Evolutionary conservation across 2,797 vertebrate genomes (phyloP).

Genomic region (Brachymystax lenok): DNA sequence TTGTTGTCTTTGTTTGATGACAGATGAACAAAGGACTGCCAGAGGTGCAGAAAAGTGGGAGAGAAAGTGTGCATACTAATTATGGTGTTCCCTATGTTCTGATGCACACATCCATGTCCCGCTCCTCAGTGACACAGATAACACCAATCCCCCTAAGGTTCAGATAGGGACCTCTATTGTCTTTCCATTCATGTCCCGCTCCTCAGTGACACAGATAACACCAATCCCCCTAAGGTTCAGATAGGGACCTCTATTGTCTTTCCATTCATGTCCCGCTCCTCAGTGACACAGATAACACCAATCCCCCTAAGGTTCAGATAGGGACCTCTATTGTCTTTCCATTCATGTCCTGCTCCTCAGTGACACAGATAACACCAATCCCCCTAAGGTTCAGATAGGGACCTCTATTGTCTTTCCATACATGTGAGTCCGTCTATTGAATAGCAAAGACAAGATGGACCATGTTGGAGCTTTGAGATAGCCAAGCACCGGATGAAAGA

Average conservation of each 20-base stretch:
- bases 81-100: neutral
- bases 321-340: neutral
- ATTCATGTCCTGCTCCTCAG: neutral
- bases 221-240: neutral
- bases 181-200: neutral
- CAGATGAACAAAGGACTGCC: neutral
- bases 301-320: neutral
- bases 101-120: neutral
- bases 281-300: neutral
- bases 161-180: conserved; percentile 2
- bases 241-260: neutral
- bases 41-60: conserved; percentile 6
- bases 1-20: neutral
- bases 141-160: neutral
- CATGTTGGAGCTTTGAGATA: neutral
- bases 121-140: neutral
- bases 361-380: neutral
- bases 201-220: neutral
- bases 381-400: neutral
- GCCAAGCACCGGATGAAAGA: neutral
- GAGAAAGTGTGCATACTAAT: neutral
- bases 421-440: neutral
- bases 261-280: neutral
- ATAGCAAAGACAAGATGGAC: neutral
- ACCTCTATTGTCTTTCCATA: neutral